These are phyloP conservation scores for Halichoeres trimaculatus DNA, from an alignment of 2,113 vertebrate genomes.

Conservation along the genomic window DNA sequence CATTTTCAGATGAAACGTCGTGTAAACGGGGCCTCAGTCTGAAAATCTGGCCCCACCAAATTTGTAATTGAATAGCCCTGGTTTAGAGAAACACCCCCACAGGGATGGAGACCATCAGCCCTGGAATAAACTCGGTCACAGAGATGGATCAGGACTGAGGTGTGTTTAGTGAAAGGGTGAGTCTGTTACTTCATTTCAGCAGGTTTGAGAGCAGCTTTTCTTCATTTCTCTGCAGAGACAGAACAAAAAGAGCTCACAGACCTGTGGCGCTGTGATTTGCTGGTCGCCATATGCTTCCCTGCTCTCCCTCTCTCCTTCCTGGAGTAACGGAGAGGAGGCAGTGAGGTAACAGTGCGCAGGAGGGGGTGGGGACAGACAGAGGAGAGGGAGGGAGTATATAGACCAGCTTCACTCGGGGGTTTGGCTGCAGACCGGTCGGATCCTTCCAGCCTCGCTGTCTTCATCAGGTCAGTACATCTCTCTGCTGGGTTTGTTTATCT, in stretches of 20 bases:
- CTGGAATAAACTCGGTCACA: no score
- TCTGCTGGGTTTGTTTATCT: background rate
- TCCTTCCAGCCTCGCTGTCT: conserved; percentile 32
- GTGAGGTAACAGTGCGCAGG: conserved; percentile 57
- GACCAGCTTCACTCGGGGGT: conserved; percentile 47
- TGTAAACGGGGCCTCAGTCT: no score
- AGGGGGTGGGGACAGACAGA: conserved; percentile 16
- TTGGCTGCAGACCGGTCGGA: conserved; percentile 59
- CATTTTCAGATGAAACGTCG: no score
- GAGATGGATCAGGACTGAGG: no score
- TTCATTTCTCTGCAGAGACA: background rate
- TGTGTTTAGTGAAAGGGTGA: no score
- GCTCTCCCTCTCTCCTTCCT: conserved; percentile 7
- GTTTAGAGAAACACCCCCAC: no score
- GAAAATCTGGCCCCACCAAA: no score
- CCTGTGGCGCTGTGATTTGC: background rate
- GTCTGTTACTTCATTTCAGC: no score
- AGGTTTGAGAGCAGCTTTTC: no score
- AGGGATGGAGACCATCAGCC: no score
- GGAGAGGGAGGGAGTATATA: conserved; percentile 30
- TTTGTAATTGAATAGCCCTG: no score
- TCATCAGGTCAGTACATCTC: conserved; percentile 66
- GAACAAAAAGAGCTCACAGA: background rate
- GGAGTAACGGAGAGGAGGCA: conserved; percentile 44
- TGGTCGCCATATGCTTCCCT: conserved; percentile 19